Evolutionary conservation across 2,113 vertebrate species (phyloP).

Genomic region (Aix galericulata): DNA sequence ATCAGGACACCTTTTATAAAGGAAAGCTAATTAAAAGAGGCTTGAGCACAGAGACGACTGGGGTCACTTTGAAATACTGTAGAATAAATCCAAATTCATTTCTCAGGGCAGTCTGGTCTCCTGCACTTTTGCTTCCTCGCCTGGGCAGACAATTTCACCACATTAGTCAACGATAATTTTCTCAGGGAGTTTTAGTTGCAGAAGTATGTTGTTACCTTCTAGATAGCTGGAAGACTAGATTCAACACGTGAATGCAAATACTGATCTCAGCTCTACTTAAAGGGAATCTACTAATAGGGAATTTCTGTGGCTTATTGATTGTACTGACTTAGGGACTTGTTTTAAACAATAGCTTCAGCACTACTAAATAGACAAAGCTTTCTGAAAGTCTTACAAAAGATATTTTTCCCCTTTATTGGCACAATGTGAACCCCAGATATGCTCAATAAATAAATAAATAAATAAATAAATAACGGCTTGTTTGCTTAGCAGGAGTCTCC

Average conservation of each 20-base stretch:
- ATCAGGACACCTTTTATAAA: not conserved
- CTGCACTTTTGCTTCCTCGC: not conserved
- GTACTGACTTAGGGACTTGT: not conserved
- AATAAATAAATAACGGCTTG: not conserved
- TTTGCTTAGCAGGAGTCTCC: not conserved
- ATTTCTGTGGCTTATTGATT: not conserved
- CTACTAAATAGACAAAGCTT: not conserved
- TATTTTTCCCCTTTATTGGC: not conserved
- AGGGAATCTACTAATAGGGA: not conserved
- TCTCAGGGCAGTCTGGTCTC: not conserved
- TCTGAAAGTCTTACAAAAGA: not conserved
- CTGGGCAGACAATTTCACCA: not conserved
- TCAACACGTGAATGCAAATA: not conserved
- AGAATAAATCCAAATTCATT: not conserved
- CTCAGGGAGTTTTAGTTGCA: not conserved
- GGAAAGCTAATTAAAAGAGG: not conserved
- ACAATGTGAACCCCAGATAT: not conserved
- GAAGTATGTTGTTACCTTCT: not conserved
- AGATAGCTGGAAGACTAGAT: not conserved
- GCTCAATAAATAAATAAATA: not conserved
- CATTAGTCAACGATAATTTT: not conserved
- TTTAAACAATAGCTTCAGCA: not conserved
- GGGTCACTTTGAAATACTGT: not conserved
- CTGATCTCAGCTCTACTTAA: not conserved
- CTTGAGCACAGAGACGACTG: not conserved